Base-by-base conservation (phyloP, 2,888 invertebrate species). In the Beris morrisii region DNA sequence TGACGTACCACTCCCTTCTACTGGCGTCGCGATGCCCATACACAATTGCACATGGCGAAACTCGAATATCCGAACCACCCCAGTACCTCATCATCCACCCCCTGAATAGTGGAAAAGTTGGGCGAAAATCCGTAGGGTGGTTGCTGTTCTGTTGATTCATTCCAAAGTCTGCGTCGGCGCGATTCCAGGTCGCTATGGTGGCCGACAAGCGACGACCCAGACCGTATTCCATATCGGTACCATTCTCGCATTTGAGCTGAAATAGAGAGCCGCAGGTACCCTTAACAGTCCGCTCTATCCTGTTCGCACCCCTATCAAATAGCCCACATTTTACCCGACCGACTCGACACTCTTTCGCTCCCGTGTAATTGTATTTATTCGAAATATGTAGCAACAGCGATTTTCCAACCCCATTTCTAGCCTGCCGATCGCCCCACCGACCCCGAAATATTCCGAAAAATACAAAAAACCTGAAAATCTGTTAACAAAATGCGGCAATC, bases 1-100 rank as follows among this genome's bases (percentile, higher is more conserved):
- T 79, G 77, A 78, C 78, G 75, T 81, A 79, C 75, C 82, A 77
- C 78, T 82, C 83, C 77, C 81, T 83, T 79, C 80, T 79, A 79
- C 79, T 78, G 75, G 74, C 75, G 73, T 73, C 71, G 72, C 70
- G 70, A 70, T 70, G 72, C 69, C 70, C 65, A 61, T 61, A 57
- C 63, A 63, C 61, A 68, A 65, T 65, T 68, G 66, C 66, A 68
- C 64, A 66, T 66, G 66, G 58, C 54, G 64, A 54, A 54, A 64
- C 43, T 32, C 45, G 61, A 50, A 61, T 52, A 61, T 38, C 52
- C 38, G 52, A 46, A 52, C 61, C 58, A 59, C 58, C 58, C 58
- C 44, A 46, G 9, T 1, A 7, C 31, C 58, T 43, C 22, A 45
- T 13, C 11, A 50, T 64, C 31, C 53, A 43, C 7, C 55, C 22